Base-by-base conservation (phyloP, 2,888 invertebrate genomes). In the Apeira syringaria region DNA sequence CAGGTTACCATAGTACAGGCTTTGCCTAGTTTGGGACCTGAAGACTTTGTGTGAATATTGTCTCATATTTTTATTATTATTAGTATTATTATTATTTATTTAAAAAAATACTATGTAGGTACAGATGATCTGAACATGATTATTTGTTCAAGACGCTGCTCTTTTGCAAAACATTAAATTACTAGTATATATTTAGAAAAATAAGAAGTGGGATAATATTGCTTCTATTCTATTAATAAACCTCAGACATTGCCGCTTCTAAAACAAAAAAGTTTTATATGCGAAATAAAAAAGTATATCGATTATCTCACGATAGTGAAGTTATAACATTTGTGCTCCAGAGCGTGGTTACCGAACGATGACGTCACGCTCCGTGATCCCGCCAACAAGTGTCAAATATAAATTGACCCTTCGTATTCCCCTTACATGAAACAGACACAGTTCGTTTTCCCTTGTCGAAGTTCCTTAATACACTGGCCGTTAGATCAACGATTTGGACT, bases 311-410 rank as follows among this genome's bases (percentile, higher is more conserved):
- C 59, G 51, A 58, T 59, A 53, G 56, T 61, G 50, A 49, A 55
- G 55, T 59, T 55, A 53, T 52, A 55, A 57, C 55, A 50, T 55
- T 53, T 80, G 81, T 80, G 75, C 80, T 81, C 15, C 60, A 61
- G 57, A 78, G 63, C 83, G 85, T 86, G 83, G 76, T 79, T 75
- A 85, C 81, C 80, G 79, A 78, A 83, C 79, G 72, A 66, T 84
- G 86, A 88, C 83, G 87, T 84, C 80, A 88, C 69, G 87, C 59
- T 78, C 60, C 77, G 68, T 84, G 79, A 58, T 52, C 62, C 56
- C 63, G 61, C 43, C 45, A 40, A 39, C 35, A 51, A 59, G 27
- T 51, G 45, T 53, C 72, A 61, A 72, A 52, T 50, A 39, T 47
- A 59, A 34, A 24, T 39, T 47, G 70, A 64, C 42, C 64, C 53